Evolutionary conservation across 2,797 vertebrate species (phyloP).

Genomic region (Decapterus maruadsi): DNA sequence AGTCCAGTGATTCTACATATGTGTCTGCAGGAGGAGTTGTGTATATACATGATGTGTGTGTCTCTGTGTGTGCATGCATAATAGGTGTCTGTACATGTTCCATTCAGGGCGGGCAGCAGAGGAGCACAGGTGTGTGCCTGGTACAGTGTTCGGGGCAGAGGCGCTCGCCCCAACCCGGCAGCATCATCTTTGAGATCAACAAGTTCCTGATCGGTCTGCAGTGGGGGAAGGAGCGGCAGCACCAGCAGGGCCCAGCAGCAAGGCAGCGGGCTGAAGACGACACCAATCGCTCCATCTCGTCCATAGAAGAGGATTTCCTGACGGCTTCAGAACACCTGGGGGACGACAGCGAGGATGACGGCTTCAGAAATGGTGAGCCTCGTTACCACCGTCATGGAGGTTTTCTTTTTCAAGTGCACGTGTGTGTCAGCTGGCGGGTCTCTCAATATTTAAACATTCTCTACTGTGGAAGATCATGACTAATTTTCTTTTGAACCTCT

Average conservation of each 20-base stretch:
- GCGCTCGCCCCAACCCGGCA: slow-evolving; percentile 82
- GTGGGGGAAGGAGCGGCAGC: slow-evolving; percentile 90
- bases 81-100: slow-evolving; percentile 56
- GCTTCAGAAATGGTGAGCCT: slow-evolving; percentile 88
- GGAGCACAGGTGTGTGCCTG: slow-evolving; percentile 92
- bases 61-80: slow-evolving; percentile 6
- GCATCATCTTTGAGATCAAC: slow-evolving; percentile 95
- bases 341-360: slow-evolving; percentile 93
- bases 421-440: not conserved
- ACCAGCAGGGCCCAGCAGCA: slow-evolving; percentile 76
- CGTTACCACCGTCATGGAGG: not conserved
- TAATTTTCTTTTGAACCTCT: not conserved
- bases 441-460: not conserved
- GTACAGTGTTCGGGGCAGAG: slow-evolving; percentile 89
- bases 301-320: slow-evolving; percentile 97
- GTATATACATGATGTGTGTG: slow-evolving; percentile 9
- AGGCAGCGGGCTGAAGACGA: slow-evolving; percentile 91
- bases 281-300: slow-evolving; percentile 96
- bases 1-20: slow-evolving; percentile 14
- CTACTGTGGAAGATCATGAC: not conserved
- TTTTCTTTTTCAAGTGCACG: not conserved
- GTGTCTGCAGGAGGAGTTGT: not conserved
- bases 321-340: slow-evolving; percentile 96
- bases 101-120: slow-evolving; percentile 80
- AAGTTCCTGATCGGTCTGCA: slow-evolving; percentile 96